Evolutionary conservation across 2,797 vertebrate species (phyloP), one percentile per base, ranked within the genome.

Genomic region (Oreortyx pictus): DNA sequence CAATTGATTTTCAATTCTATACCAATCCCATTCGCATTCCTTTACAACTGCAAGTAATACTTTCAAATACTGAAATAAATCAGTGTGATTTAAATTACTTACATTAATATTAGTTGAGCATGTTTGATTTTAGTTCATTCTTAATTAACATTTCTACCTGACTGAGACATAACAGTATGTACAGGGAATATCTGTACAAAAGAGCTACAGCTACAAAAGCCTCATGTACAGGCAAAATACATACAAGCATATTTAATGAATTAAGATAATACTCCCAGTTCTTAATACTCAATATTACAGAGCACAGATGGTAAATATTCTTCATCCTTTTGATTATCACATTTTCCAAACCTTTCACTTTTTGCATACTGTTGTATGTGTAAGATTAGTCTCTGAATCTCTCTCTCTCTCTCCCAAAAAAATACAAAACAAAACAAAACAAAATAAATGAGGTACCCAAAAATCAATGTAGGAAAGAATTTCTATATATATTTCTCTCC

Each of bases 61-160:
- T 86, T 93, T 18, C 37, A 91, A 66, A 88, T 27, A 70, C 59
- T 23, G 3, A 49, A 66, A 82, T 46, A 89, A 91, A 84, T 78
- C 54, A 83, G 6, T 83, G 22, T 37, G n/a, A 47, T 81, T 72
- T 33, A 83, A 88, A 83, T 73, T 2, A 86, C 31, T 78, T 14
- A 5, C 24, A n/a, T 52, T 77, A 22, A 33, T 75, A 27, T 67
- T 78, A 37, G 33, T 22, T 82, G 82, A 86, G 35, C 31, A 76
- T 35, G 7, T 12, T 5, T 14, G 47, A 61, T 84, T 82, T 86
- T 76, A 57, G 20, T 61, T 82, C 88, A 76, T 73, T 88, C 9
- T 25, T 52, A 82, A 82, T 4, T 8, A 90, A 54, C 52, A 35
- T 52, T 89, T 83, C 14, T 31, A 50, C 50, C 66, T 88, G 43